Conservation (phyloP, 1,140 invertebrate genomes). For the Centruroides vittatus region DNA sequence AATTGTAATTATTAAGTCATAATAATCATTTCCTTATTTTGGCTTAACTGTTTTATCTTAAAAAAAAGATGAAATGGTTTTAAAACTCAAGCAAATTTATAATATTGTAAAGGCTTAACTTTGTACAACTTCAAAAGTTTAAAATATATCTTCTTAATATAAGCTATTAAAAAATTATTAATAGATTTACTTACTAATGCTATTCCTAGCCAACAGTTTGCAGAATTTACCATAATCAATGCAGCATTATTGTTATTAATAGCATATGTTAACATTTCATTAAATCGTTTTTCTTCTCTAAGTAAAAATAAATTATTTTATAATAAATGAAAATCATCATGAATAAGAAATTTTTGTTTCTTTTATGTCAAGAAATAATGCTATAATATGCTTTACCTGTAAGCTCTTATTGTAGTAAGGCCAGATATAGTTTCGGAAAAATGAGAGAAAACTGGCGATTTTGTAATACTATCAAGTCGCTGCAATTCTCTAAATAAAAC, state of each 20-base stretch:
- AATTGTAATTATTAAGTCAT: too few species aligned
- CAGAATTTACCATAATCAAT: constrained; percentile 57
- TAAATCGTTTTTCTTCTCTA: constrained; percentile 34
- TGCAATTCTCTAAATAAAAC: constrained; percentile 45
- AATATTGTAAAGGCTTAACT: too few species aligned
- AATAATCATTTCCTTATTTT: too few species aligned
- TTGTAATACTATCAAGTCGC: constrained; percentile 43
- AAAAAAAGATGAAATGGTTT: too few species aligned
- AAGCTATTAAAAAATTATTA: too few species aligned
- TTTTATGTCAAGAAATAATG: neutral
- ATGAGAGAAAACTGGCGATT: constrained; percentile 54
- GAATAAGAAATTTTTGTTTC: too few species aligned
- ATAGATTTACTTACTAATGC: constrained; percentile 42
- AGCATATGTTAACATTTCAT: constrained; percentile 42
- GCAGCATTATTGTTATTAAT: constrained; percentile 59
- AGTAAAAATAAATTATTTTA: neutral
- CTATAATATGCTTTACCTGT: constrained; percentile 31
- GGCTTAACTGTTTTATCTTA: too few species aligned
- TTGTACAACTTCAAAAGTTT: too few species aligned
- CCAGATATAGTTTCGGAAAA: constrained; percentile 53
- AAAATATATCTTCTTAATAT: too few species aligned
- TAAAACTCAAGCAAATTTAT: too few species aligned
- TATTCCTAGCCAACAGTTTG: constrained; percentile 67
- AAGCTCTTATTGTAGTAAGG: constrained; percentile 50
- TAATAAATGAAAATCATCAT: too few species aligned